Evolutionary conservation across 2,797 vertebrate genomes (phyloP).

Genomic region (Etheostoma perlongum): DNA sequence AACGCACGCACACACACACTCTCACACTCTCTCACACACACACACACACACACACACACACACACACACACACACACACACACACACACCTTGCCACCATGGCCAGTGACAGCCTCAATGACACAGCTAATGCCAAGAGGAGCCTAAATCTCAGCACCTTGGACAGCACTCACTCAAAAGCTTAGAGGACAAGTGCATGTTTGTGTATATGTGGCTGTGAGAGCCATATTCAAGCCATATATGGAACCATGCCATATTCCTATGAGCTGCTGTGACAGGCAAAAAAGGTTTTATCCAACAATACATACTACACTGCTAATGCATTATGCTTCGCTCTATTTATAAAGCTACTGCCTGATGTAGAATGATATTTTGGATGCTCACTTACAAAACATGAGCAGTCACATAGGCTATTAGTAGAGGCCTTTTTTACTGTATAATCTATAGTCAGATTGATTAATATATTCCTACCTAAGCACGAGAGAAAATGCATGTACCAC

Average conservation of each 20-base stretch:
- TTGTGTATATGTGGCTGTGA: slow-evolving; percentile 24
- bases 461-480: not conserved
- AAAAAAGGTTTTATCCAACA: slow-evolving; percentile 37
- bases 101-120: slow-evolving; percentile 61
- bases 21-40: not conserved
- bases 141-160: slow-evolving; percentile 72
- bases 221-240: not conserved
- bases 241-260: slow-evolving; percentile 25
- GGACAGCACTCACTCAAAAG: slow-evolving; percentile 68
- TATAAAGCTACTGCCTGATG: slow-evolving; percentile 11
- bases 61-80: slow-evolving; percentile 20
- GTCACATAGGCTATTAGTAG: not conserved
- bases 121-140: slow-evolving; percentile 61
- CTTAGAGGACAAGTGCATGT: slow-evolving; percentile 54
- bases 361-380: not conserved
- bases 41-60: too few relatives aligned
- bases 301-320: slow-evolving; percentile 25
- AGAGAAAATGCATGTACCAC: not conserved
- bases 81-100: slow-evolving; percentile 37
- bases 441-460: too few relatives aligned
- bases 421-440: not conserved
- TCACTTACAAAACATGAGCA: not conserved
- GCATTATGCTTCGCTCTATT: slow-evolving; percentile 1
- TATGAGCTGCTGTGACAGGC: slow-evolving; percentile 54
- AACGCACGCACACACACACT: not conserved